Base-by-base conservation (phyloP, 1,140 invertebrate genomes). In the Diploscapter pachys region DNA sequence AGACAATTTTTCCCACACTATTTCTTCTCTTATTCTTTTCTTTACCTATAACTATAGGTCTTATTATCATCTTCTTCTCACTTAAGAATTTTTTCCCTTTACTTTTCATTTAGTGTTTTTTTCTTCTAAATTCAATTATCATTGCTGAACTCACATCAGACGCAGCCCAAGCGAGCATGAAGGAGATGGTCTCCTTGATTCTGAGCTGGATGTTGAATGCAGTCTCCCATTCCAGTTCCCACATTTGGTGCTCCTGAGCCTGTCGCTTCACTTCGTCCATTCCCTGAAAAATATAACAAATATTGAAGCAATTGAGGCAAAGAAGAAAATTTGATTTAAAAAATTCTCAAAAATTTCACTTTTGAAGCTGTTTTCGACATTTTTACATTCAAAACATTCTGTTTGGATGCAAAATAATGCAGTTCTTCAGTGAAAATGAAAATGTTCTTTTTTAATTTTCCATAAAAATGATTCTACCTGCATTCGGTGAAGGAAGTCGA, bases 211-310 rank as follows among this genome's bases (percentile, higher is more conserved):
- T 88, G 86, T 96, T 98, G 85, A 99, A 98, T 0, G 94, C 96
- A 2, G 93, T 93, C 87, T 99, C 96, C 96, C 96, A 99, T 86
- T 99, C 96, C 0, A 94, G 93, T 87, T 99, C 96, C 88, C 94
- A 98, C 85, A 98, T 71, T 90, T 98, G 93, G 85, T 99, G 96
- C 81, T 96, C 93, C 0, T 93, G 93, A 3, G 93, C 91, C 89
- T 98, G 93, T 48, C 95, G 86, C 0, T 91, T 90, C 2, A 93
- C 91, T 3, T 90, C 88, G 85, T 97, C 93, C 93, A 95, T 93
- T 52, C 89, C 90, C 88, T 90, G 76, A 31, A 31, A 31, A 31
- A 31, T 31, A 31, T 31, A 31, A 31, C 31, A 76, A 11, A 2
- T 59, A 69, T 55, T 31, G 31, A 31, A 31, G 31, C 31, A 31